phyloP scores from a whole-genome alignment of 2,797 vertebrate genomes.

The Nannoperca obscura region DNA sequence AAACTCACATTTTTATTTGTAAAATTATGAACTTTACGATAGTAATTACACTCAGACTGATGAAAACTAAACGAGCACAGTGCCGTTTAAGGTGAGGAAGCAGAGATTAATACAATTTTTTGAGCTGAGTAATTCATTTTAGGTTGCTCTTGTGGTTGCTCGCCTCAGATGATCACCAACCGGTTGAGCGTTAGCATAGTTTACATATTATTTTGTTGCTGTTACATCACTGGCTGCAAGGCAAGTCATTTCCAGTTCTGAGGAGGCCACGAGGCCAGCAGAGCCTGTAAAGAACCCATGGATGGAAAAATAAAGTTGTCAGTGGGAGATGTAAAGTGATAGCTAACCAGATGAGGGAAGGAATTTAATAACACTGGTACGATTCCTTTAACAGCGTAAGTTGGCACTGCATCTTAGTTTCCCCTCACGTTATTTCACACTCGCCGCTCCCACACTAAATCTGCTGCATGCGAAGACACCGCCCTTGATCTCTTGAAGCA shows the following conservation, averaged over 20 bases:
- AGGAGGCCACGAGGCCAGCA: constrained; percentile 7
- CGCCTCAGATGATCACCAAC: constrained; percentile 51
- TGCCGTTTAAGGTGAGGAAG: constrained; percentile 52
- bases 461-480: constrained; percentile 68
- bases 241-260: constrained; percentile 27
- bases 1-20: constrained; percentile 32
- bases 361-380: constrained; percentile 63
- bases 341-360: constrained; percentile 71
- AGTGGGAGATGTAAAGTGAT: constrained; percentile 67
- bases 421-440: constrained; percentile 71
- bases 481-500: constrained; percentile 61
- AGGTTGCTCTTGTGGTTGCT: constrained; percentile 23
- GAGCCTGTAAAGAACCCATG: constrained; percentile 48
- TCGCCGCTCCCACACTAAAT: constrained; percentile 63
- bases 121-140: constrained; percentile 43
- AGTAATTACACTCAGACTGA: constrained; percentile 60
- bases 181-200: constrained; percentile 52
- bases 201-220: constrained; percentile 51
- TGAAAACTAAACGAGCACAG: constrained; percentile 43
- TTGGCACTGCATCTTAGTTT: constrained; percentile 56
- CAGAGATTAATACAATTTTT: constrained; percentile 31
- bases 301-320: constrained; percentile 70
- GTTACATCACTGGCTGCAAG: constrained; percentile 38
- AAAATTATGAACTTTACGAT: constrained; percentile 28
- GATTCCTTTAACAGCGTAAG: constrained; percentile 57